Evolutionary conservation across 2,797 vertebrate genomes (phyloP).

Genomic region (Cirrhinus mrigala): DNA sequence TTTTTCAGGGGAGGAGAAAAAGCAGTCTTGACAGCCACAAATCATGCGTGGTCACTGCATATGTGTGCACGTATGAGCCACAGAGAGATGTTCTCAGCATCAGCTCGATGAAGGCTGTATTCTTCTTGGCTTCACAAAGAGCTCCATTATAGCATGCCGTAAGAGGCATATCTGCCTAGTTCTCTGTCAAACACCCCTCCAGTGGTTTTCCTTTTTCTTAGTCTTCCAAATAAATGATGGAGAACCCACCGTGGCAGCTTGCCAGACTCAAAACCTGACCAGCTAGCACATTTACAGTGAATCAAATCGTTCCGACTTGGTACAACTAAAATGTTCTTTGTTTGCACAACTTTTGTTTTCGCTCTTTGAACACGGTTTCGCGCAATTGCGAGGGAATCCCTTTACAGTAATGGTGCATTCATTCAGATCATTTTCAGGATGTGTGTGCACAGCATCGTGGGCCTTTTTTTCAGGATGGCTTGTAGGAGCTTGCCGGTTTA

Average conservation of each 20-base stretch:
- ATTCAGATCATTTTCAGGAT: not conserved
- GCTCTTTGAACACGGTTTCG: not conserved
- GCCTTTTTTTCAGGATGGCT: slow-evolving; percentile 51
- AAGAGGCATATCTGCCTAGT: slow-evolving; percentile 60
- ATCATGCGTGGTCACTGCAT: slow-evolving; percentile 51
- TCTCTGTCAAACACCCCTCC: slow-evolving; percentile 56
- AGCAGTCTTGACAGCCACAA: slow-evolving; percentile 61
- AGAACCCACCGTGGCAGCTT: slow-evolving; percentile 30
- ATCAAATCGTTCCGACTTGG: not conserved
- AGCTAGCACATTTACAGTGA: not conserved
- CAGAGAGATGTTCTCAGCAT: slow-evolving; percentile 62
- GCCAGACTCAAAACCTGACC: slow-evolving; percentile 20
- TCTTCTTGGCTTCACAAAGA: slow-evolving; percentile 66
- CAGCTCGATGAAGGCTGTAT: slow-evolving; percentile 64
- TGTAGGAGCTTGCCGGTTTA: slow-evolving; percentile 62
- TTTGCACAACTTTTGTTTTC: not conserved
- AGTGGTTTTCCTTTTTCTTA: slow-evolving; percentile 58
- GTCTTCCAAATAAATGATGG: slow-evolving; percentile 55
- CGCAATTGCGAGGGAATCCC: slow-evolving; percentile 7
- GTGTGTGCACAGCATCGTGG: slow-evolving; percentile 49
- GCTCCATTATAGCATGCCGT: slow-evolving; percentile 61
- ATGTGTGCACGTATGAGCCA: slow-evolving; percentile 50
- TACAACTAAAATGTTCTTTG: not conserved
- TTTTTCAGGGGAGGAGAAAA: slow-evolving; percentile 35
- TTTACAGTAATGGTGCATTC: slow-evolving; percentile 12